Evolutionary conservation across 2,797 vertebrate genomes (phyloP), one percentile per base, ranked within the genome.

Genomic region (Orestias chungarensis): DNA sequence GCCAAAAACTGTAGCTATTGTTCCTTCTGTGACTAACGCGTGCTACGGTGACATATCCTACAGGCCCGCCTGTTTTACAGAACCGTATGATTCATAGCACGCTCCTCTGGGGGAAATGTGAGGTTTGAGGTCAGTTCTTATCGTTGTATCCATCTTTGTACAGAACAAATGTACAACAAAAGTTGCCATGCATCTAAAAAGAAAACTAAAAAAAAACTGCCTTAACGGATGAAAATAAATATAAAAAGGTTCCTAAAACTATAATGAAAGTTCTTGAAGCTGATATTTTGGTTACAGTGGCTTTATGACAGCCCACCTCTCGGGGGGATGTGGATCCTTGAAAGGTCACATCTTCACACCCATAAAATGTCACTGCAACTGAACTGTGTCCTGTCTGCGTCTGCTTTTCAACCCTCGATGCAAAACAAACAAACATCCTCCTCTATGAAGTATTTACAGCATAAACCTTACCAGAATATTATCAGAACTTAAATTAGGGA

Each of bases 291-390:
- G 31, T 52, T 42, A 47, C 59, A 43, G n/a, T 62, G 17, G 31
- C 57, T 6, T 42, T 15, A 62, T 72, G 66, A 46, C 0, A 5
- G 66, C 25, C 70, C n/a, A 66, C 29, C 4, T 9, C 31, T 25
- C 54, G 43, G 54, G 61, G 14, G 57, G 71, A 74, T 46, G 79
- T 70, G 38, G 27, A 14, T 40, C 49, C 87, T 31, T 76, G 9
- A 93, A 93, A 93, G 89, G 91, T 92, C 88, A 91, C 68, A 71
- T 70, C 55, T 79, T 86, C 50, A 75, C 18, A 43, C 38, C 27
- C 71, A 38, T 69, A 43, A 88, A 89, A 89, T 87, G 86, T 86
- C 72, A 81, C 14, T 10, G 44, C 71, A 80, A 44, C 46, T 73
- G 72, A 85, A 76, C 57, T 65, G 40, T 31, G 46, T 33, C 57